Percentiles rank a stretch among this genome's conserved stretches.
phyloP scores from a whole-genome alignment of 2,888 invertebrate genomes.

The Syrista parreyssii region DNA sequence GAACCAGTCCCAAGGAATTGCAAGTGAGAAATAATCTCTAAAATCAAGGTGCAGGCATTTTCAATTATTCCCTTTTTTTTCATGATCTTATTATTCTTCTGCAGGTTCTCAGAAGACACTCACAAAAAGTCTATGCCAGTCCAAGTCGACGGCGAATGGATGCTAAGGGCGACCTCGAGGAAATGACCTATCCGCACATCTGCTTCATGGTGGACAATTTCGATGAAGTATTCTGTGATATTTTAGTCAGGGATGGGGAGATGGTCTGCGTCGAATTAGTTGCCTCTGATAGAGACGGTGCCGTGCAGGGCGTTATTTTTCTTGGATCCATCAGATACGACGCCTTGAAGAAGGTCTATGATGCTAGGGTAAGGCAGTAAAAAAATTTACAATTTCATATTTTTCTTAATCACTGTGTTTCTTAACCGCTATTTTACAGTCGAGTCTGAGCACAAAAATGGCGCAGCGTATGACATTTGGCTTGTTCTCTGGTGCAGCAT shows the following conservation, averaged over 20 bases:
- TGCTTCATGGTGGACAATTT: slow-evolving; percentile 99
- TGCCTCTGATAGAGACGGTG: slow-evolving; percentile 87
- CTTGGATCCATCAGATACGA: slow-evolving; percentile 98
- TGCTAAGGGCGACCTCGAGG: slow-evolving; percentile 97
- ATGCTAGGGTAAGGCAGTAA: slow-evolving; percentile 79
- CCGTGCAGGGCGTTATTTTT: slow-evolving; percentile 93
- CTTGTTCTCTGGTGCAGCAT: slow-evolving; percentile 79
- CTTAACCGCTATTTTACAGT: slow-evolving; percentile 74
- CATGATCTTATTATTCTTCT: not conserved
- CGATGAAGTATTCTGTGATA: slow-evolving; percentile 98
- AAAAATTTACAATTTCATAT: not conserved
- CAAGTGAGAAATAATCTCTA: slow-evolving; percentile 74
- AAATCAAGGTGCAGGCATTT: not conserved
- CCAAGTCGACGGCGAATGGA: slow-evolving; percentile 98
- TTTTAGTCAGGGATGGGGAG: slow-evolving; percentile 96
- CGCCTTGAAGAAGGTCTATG: slow-evolving; percentile 96
- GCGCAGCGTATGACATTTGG: slow-evolving; percentile 97
- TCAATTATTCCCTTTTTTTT: not conserved
- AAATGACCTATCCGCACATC: slow-evolving; percentile 98
- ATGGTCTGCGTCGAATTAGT: slow-evolving; percentile 99
- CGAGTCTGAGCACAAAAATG: slow-evolving; percentile 92
- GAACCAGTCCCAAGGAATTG: slow-evolving; percentile 96
- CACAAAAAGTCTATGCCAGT: slow-evolving; percentile 91
- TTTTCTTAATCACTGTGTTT: slow-evolving; percentile 8
- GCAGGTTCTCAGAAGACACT: slow-evolving; percentile 61